Conservation (phyloP, 2,797 vertebrate genomes). For the Diplodus puntazzo region DNA sequence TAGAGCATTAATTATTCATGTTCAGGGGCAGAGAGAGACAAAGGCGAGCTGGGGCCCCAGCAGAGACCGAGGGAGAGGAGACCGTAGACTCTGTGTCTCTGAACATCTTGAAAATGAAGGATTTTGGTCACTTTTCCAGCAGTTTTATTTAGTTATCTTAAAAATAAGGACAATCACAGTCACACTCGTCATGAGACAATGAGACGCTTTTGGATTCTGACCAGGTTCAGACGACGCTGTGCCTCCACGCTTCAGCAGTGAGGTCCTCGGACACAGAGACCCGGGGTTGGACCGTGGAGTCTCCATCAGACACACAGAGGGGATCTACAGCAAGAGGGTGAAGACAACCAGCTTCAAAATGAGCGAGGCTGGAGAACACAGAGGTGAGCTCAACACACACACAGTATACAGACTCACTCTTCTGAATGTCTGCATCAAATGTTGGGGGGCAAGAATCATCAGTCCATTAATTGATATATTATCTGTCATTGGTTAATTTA, state of each 20-base stretch:
- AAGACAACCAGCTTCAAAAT: constrained; percentile 39
- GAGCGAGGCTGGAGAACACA: constrained; percentile 6
- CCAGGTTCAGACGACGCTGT: constrained; percentile 86
- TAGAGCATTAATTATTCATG: constrained; percentile 76
- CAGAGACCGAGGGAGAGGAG: neutral
- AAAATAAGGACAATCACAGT: neutral
- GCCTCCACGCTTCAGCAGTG: constrained; percentile 81
- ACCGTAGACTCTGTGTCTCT: constrained; percentile 1
- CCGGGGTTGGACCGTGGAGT: constrained; percentile 57
- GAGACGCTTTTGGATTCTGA: neutral
- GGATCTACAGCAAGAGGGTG: constrained; percentile 82
- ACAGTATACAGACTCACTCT: too few species aligned
- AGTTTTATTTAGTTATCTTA: neutral
- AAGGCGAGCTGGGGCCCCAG: constrained; percentile 58
- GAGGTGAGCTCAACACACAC: constrained; percentile 57
- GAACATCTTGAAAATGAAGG: constrained; percentile 1
- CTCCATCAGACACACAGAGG: constrained; percentile 78
- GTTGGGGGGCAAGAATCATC: neutral
- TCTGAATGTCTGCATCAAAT: neutral
- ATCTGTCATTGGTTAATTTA: neutral
- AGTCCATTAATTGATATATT: neutral
- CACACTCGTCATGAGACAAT: constrained; percentile 10
- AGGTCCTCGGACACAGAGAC: constrained; percentile 69
- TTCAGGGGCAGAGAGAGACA: constrained; percentile 69
- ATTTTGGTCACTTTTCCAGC: neutral